Evolutionary conservation across 1,140 invertebrate genomes (phyloP), one percentile per base, ranked within the genome.

Genomic region (Drosophila parabipectinata): DNA sequence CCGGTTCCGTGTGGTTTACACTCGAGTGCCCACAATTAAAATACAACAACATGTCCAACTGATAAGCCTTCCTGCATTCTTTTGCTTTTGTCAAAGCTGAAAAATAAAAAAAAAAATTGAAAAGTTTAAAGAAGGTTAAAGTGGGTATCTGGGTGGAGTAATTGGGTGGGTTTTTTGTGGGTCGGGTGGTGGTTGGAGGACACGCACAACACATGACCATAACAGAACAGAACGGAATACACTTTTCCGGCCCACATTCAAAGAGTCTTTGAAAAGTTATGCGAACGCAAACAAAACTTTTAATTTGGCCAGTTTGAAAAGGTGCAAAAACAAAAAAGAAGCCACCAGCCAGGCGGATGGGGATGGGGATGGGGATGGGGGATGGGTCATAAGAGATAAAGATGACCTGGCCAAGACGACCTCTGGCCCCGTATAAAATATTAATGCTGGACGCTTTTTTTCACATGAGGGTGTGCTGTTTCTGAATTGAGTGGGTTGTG

Each of bases 11-110:
- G 60, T 82, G 64, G 56, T 68, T 87, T 75, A 82, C 82, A 87
- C 82, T 87, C 83, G 82, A 88, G 82, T 88, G 82, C 82, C 59
- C 83, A 66, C 82, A 87, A 87, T 87, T 87, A 87, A 87, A 87
- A 87, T 88, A 87, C 78, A 88, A 78, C 83, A 88, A 78, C 83
- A 71, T 82, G 82, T 79, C 82, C 82, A 82, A 87, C 82, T 87
- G 82, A 87, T 87, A 87, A 87, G 82, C 78, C 82, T 87, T 87
- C 81, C 76, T 87, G 82, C 81, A 87, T 75, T 85, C 81, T 85
- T 87, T 44, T 85, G 72, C 74, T 26, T 50, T 71, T 64, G 68
- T 68, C 69, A 72, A 50, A 15, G 55, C 54, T 39, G 45, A 6
- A 15, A 32, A 18, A 41, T 10, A 56, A 60, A 63, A 63, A 72